Evolutionary conservation across 2,888 invertebrate genomes (phyloP), one percentile per base, ranked within the genome.

Genomic region (Rhamphomyia laevipes): DNA sequence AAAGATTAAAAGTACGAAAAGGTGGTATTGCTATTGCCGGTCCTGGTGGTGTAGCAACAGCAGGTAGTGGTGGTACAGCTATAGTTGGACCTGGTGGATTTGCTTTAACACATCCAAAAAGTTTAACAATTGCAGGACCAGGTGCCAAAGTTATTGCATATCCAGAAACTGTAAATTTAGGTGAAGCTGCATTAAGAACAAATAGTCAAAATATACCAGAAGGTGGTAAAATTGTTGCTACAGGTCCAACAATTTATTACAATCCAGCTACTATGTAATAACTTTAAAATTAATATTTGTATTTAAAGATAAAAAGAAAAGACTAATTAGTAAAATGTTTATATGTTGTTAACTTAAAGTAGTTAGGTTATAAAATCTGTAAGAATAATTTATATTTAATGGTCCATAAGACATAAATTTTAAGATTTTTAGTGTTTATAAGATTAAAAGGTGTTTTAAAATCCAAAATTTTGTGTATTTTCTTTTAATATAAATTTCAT

Each of bases 11-110:
- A 64, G 84, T 86, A 17, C 74, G 81, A 52, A 77, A 78, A 63
- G 86, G 86, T 3, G 86, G 86, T 15, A 84, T 86, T 7, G 85
- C 86, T 0, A 86, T 86, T 46, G 86, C 86, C 3, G 86, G 86
- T 0, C 86, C 86, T 0, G 85, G 85, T n/a, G 86, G 86, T 33
- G 81, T 85, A 12, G 86, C 86, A 0, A 86, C 85, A 1, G 86
- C 85, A 2, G 86, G 85, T 13, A 79, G 78, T 60, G 86, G 86
- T 9, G 86, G 86, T 6, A 84, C 86, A 0, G 86, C 86, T 1
- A 83, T 86, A 48, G 86, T 86, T 4, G 86, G 86, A 1, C 85
- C 86, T 1, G 84, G 84, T 37, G 86, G 86, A 1, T 74, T 82
- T 15, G 86, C 85, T 0, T 81, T 83, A 55, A 86, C 84, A 1